phyloP scores from a whole-genome alignment of 2,888 invertebrate species.

The Sceliomorpha sp. region DNA sequence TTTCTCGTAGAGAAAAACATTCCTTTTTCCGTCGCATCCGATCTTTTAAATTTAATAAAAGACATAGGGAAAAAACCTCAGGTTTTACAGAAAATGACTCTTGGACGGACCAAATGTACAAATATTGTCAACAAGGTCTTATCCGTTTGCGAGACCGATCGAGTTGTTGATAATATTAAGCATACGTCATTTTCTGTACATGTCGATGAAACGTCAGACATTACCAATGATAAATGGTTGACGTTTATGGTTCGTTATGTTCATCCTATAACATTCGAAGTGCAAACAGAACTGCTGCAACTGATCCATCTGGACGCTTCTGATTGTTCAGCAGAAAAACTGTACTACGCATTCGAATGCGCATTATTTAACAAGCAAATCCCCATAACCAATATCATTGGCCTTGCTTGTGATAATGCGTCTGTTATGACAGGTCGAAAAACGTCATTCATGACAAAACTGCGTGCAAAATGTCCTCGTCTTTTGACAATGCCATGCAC shows the following conservation, averaged over 20 bases:
- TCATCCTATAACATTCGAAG: constrained; percentile 23
- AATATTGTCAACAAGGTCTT: no score
- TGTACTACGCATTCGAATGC: constrained; percentile 28
- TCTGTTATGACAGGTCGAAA: no score
- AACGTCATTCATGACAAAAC: no score
- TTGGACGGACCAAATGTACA: constrained; percentile 29
- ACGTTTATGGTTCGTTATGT: constrained; percentile 36
- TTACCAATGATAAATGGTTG: no score
- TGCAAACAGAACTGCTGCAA: no score
- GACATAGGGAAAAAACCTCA: constrained; percentile 22
- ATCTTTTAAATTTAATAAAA: constrained; percentile 32
- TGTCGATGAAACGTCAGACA: no score
- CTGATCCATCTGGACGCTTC: constrained; percentile 43
- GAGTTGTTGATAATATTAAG: constrained; percentile 3
- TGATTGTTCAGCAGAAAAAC: constrained; percentile 22
- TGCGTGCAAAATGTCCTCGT: no score
- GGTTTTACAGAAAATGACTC: constrained; percentile 31
- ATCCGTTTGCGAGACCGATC: constrained; percentile 3
- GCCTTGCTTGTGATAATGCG: no score
- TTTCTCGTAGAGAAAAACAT: constrained; percentile 48
- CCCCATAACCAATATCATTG: no score
- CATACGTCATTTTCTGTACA: no score
- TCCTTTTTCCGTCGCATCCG: constrained; percentile 13
- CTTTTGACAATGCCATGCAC: no score
- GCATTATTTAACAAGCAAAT: no score